phyloP scores from a whole-genome alignment of 2,113 vertebrate genomes.

The Anarhynchus alexandrinus region DNA sequence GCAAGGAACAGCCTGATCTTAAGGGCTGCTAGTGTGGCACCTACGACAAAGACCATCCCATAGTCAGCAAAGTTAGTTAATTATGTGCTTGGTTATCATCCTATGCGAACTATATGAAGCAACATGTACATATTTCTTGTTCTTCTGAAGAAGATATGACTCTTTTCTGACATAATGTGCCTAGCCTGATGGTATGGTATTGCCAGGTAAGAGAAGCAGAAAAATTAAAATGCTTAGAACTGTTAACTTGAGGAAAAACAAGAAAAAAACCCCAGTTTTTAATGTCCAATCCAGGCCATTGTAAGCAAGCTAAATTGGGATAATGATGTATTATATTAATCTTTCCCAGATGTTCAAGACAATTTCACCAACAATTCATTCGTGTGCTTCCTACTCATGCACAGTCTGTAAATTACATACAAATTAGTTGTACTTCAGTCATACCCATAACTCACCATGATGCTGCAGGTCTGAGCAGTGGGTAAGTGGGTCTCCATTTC shows the following conservation, averaged over 20 bases:
- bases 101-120: background rate
- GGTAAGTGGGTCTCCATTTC: slow-evolving; percentile 95
- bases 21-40: background rate
- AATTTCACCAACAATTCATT: background rate
- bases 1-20: background rate
- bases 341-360: background rate
- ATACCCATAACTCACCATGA: slow-evolving; percentile 76
- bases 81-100: background rate
- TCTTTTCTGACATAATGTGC: background rate
- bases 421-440: background rate
- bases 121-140: background rate
- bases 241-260: background rate
- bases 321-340: background rate
- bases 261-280: background rate
- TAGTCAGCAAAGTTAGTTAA: background rate
- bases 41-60: background rate
- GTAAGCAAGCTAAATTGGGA: background rate
- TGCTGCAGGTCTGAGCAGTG: slow-evolving; percentile 96
- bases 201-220: background rate
- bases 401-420: background rate
- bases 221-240: background rate
- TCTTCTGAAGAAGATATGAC: background rate
- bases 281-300: background rate
- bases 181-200: background rate
- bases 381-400: background rate